Evolutionary conservation across 2,113 vertebrate genomes (phyloP).

Genomic region (Gymnobelideus leadbeateri): DNA sequence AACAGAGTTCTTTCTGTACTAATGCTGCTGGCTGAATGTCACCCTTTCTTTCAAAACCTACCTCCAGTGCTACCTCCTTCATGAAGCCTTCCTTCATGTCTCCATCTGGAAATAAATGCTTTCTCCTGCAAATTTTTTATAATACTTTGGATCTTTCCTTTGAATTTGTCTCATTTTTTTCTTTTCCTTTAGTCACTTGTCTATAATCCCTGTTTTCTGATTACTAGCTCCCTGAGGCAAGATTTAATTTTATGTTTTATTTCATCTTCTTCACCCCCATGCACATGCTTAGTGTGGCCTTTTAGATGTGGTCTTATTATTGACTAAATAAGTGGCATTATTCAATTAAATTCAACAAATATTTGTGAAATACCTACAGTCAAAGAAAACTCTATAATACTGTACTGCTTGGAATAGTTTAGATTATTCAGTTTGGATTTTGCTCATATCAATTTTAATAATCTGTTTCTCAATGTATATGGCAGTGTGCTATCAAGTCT

Average conservation of each 20-base stretch:
- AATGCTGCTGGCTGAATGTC: not conserved
- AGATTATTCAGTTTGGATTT: constrained; percentile 2
- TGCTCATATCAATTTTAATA: not conserved
- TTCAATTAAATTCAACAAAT: constrained; percentile 20
- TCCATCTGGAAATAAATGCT: not conserved
- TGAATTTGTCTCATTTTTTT: not conserved
- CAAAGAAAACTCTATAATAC: constrained; percentile 20
- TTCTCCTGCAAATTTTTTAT: not conserved
- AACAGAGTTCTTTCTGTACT: not conserved
- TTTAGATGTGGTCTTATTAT: not conserved
- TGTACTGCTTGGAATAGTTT: constrained; percentile 15
- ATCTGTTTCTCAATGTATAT: constrained; percentile 17
- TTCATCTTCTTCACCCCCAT: not conserved
- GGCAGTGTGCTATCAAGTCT: not conserved
- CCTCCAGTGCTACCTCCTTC: not conserved
- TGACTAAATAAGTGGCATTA: not conserved
- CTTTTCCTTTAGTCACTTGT: not conserved
- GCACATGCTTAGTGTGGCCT: not conserved
- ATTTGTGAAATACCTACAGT: constrained; percentile 20
- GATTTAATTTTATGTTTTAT: not conserved
- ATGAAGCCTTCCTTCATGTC: not conserved
- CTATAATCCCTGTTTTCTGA: not conserved
- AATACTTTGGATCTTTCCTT: constrained; percentile 3
- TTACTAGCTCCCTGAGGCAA: not conserved
- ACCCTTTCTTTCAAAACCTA: constrained; percentile 12